Conservation (phyloP, 1,140 invertebrate genomes). For the Hycleus cichorii region DNA sequence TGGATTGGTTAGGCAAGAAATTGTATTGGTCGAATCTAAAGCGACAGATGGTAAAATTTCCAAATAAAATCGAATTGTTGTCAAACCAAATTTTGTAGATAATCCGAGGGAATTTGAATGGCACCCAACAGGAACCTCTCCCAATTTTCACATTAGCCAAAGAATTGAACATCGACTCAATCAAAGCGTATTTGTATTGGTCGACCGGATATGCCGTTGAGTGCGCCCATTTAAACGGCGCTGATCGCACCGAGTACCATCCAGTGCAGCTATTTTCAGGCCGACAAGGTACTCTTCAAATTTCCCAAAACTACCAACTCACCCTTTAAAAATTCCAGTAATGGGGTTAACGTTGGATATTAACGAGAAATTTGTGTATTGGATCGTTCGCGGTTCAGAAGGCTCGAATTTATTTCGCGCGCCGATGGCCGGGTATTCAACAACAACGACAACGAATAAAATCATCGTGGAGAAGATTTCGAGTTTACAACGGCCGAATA, state of each 20-base stretch:
- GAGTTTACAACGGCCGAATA: conserved; percentile 45
- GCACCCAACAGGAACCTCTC: conserved; percentile 64
- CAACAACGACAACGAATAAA: conserved; percentile 4
- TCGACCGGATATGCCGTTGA: conserved; percentile 76
- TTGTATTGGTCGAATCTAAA: conserved; percentile 86
- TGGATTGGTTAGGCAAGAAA: conserved; percentile 83
- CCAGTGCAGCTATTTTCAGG: conserved; percentile 67
- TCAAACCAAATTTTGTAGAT: conserved; percentile 45
- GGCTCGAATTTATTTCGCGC: conserved; percentile 65
- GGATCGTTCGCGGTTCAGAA: conserved; percentile 68
- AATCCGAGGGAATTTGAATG: conserved; percentile 57
- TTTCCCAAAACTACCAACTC: not conserved
- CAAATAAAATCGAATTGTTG: not conserved
- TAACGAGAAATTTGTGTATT: conserved; percentile 64
- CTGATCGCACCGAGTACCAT: conserved; percentile 62
- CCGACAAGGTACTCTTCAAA: conserved; percentile 52
- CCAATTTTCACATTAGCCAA: conserved; percentile 69
- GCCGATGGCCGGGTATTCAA: conserved; percentile 49
- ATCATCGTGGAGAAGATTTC: conserved; percentile 37
- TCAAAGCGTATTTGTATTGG: conserved; percentile 80
- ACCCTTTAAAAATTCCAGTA: conserved; percentile 44
- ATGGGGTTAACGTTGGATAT: conserved; percentile 75
- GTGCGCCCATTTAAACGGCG: conserved; percentile 69
- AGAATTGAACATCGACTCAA: conserved; percentile 73
- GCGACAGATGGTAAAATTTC: conserved; percentile 60